Conservation (phyloP, 2,888 invertebrate genomes). For the Erebia palarica region DNA sequence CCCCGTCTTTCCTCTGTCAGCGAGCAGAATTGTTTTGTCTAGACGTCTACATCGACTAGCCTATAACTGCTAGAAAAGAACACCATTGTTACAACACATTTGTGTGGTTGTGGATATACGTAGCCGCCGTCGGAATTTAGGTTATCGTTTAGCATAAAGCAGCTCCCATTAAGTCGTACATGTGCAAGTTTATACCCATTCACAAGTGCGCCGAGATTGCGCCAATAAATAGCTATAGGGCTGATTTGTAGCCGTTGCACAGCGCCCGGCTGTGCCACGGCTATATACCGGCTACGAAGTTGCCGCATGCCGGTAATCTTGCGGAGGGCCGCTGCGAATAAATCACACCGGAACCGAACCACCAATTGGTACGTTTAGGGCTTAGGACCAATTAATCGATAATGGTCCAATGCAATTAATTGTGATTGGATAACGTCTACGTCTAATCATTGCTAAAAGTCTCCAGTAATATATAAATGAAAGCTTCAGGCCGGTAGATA, state of each 20-base stretch:
- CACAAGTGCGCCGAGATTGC: constrained; percentile 28
- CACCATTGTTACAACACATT: too few relatives aligned
- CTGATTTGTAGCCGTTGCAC: constrained; percentile 42
- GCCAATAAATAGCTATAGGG: constrained; percentile 40
- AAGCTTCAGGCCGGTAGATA: neutral
- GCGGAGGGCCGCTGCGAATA: constrained; percentile 11
- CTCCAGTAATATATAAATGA: too few relatives aligned
- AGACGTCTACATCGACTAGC: too few relatives aligned
- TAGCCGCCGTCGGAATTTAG: neutral
- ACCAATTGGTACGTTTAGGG: constrained; percentile 13
- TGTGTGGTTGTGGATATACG: too few relatives aligned
- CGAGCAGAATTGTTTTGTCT: too few relatives aligned
- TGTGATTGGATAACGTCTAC: neutral
- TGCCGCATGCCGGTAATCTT: constrained; percentile 18
- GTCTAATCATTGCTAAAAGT: neutral
- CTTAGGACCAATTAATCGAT: constrained; percentile 12
- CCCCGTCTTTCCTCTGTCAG: too few relatives aligned
- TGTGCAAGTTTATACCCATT: constrained; percentile 23
- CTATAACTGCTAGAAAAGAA: too few relatives aligned
- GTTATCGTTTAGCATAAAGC: constrained; percentile 17
- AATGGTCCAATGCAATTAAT: constrained; percentile 13
- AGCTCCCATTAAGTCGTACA: constrained; percentile 18
- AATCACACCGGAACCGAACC: constrained; percentile 16
- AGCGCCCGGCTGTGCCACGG: constrained; percentile 30
- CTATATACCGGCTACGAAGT: neutral